Evolutionary conservation across 2,888 invertebrate genomes (phyloP), one percentile per base, ranked within the genome.

Genomic region (Automeris io): DNA sequence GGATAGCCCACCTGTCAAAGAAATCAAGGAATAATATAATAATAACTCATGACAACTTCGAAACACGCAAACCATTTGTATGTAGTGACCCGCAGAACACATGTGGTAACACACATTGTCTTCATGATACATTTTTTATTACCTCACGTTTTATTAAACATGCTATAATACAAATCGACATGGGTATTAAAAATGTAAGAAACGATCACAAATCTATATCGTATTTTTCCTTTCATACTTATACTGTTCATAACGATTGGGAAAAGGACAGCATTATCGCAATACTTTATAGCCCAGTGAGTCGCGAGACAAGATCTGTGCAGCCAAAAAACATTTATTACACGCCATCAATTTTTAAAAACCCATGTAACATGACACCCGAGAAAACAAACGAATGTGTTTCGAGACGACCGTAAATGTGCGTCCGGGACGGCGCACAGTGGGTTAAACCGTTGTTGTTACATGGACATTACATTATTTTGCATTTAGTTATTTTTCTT

Each of bases 321-420:
- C 68, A 70, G 71, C 61, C 77, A 73, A 77, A 77, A 68, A 72
- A 69, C 75, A 78, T 83, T 82, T 79, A 77, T 79, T 73, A 82
- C 77, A 62, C 54, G 57, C 78, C 73, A 77, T 82, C 81, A 81
- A 80, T 70, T 82, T 78, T 77, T 70, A 61, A 73, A 71, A 71
- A 71, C 60, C 54, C 71, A 54, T 81, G 83, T 83, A 81, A 82
- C 68, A 23, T 60, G 80, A 83, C 80, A 82, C 83, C 71, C 46
- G 49, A 47, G 45, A 52, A 54, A 68, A 68, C 71, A 69, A 69
- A 72, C 65, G 59, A 60, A 65, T 62, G 61, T 58, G 49, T 58
- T 54, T 39, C 49, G 42, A 59, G 61, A 70, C 67, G 62, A 53
- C 59, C 58, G 57, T 69, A 61, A 61, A 63, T 50, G 57, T 55